A percentile compares a stretch with the other conserved stretches of the same genome.
Conservation (phyloP, 2,797 vertebrate species). For the Carduelis carduelis region DNA sequence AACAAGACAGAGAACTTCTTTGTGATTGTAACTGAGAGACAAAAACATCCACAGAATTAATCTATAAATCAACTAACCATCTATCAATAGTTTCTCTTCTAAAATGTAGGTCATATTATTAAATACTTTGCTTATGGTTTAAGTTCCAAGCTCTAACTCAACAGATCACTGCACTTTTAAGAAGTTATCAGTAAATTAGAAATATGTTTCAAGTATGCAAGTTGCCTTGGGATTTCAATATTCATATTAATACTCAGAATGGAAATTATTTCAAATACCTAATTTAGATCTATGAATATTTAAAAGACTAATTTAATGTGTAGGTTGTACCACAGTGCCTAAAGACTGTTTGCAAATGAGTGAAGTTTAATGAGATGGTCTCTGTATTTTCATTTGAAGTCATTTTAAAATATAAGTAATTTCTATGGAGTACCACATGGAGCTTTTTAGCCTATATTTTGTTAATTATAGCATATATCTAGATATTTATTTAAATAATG, state of each 20-base stretch:
- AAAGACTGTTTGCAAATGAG: constrained; percentile 24
- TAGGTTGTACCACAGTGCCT: neutral
- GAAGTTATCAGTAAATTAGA: neutral
- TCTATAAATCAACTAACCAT: neutral
- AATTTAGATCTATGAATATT: constrained; percentile 58
- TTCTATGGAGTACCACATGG: neutral
- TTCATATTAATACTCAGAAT: constrained; percentile 3
- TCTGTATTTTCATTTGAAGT: neutral
- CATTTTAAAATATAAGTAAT: neutral
- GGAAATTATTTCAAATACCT: constrained; percentile 44
- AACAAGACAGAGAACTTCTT: neutral
- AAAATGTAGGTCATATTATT: neutral
- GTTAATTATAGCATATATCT: neutral
- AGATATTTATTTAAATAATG: neutral
- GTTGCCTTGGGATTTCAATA: constrained; percentile 16
- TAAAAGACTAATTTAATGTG: constrained; percentile 24
- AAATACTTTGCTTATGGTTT: neutral
- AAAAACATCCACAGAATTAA: neutral
- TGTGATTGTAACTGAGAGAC: neutral
- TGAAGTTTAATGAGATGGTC: neutral
- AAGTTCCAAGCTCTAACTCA: neutral
- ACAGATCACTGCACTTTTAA: neutral
- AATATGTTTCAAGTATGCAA: neutral
- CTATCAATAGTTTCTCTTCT: neutral
- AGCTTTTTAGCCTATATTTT: neutral